phyloP scores from a whole-genome alignment of 37 sponge, comb jelly and placozoan genomes.

The Oopsacas minuta region DNA sequence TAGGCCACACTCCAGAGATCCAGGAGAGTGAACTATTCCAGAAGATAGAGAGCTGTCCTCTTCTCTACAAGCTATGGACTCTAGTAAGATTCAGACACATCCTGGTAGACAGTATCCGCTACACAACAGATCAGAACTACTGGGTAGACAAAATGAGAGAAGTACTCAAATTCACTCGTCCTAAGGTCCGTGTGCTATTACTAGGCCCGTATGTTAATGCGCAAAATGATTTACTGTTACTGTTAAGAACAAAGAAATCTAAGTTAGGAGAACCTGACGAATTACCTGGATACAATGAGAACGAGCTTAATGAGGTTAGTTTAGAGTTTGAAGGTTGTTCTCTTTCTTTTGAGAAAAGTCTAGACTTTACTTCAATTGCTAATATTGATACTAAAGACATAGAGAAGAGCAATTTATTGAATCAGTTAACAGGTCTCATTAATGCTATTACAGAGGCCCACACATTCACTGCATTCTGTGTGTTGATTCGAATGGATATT shows the following conservation, averaged over 20 bases:
- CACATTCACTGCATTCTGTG: slow-evolving; percentile 5
- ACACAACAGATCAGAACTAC: not conserved
- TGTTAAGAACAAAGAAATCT: not conserved
- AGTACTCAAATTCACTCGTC: not conserved
- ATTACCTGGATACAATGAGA: not conserved
- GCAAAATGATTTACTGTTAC: not conserved
- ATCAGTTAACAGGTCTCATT: not conserved
- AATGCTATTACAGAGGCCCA: not conserved
- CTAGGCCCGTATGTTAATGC: not conserved
- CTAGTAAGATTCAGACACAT: slow-evolving; percentile 6
- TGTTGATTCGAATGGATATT: not conserved
- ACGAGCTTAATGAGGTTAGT: not conserved
- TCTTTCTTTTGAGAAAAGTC: not conserved
- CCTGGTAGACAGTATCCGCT: not conserved
- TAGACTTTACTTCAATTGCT: not conserved
- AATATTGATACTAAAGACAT: not conserved
- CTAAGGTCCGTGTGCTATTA: not conserved
- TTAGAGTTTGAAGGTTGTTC: not conserved
- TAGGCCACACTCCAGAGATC: not conserved
- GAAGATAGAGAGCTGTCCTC: not conserved
- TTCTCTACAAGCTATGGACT: slow-evolving; percentile 10
- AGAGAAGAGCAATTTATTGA: not conserved
- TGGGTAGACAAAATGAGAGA: not conserved
- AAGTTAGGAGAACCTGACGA: not conserved
- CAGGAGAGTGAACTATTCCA: not conserved